These are phyloP conservation scores for Oreochromis niloticus DNA, from an alignment of 2,113 vertebrate genomes.

Conservation along the genomic window DNA sequence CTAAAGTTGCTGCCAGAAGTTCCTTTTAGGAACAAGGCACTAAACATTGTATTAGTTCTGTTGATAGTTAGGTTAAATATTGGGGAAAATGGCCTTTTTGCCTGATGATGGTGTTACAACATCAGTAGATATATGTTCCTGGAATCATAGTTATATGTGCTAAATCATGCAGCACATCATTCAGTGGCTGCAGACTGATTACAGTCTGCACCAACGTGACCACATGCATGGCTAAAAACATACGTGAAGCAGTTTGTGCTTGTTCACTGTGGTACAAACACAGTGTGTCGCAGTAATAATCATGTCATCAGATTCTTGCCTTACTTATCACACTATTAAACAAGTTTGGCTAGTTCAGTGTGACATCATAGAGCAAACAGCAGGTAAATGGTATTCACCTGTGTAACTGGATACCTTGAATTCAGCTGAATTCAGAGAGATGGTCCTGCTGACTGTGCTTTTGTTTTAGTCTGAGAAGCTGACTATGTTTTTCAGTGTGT, in stretches of 20 bases:
- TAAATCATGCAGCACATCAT: background rate
- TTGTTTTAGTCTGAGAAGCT: background rate
- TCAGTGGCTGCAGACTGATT: background rate
- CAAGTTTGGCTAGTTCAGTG: conserved; percentile 9
- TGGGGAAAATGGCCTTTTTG: background rate
- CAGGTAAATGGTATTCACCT: background rate
- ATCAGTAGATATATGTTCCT: background rate
- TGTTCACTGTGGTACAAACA: background rate
- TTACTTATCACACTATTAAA: background rate
- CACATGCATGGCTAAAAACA: background rate
- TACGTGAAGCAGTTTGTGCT: background rate
- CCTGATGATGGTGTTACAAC: background rate
- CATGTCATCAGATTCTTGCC: background rate
- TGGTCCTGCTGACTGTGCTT: background rate
- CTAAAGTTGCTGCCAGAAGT: background rate
- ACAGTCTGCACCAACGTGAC: background rate
- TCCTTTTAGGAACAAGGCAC: background rate
- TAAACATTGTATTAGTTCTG: background rate
- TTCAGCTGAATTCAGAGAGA: background rate
- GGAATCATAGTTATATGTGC: background rate
- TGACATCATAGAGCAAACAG: background rate
- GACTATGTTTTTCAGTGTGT: background rate
- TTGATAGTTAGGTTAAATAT: background rate
- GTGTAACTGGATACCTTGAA: background rate
- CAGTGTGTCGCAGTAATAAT: background rate